A percentile compares a stretch with the other conserved stretches of the same genome.
Evolutionary conservation across 2,113 vertebrate species (phyloP).

Genomic region (Vidua chalybeata): DNA sequence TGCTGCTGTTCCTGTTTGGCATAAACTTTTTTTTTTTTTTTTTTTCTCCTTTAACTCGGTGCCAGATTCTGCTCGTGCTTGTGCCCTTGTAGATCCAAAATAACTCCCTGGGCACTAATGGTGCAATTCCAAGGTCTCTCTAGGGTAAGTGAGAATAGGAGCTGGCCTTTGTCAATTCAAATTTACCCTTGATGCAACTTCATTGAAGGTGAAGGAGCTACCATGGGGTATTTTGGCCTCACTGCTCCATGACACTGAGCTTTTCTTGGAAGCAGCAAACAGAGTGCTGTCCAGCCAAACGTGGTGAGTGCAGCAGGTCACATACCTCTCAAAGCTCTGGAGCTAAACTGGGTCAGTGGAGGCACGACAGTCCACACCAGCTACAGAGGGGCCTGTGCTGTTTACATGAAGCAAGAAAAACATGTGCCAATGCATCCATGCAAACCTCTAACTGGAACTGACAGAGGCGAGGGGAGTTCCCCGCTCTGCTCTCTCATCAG

Average conservation of each 20-base stretch:
- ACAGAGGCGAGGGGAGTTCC: not conserved
- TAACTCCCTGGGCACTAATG: not conserved
- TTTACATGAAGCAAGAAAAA: not conserved
- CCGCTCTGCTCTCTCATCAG: not conserved
- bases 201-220: not conserved
- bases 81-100: not conserved
- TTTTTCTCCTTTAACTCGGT: not conserved
- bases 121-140: not conserved
- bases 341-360: not conserved
- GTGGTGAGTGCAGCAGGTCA: not conserved
- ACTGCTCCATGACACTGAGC: not conserved
- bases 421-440: not conserved
- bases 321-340: not conserved
- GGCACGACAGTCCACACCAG: not conserved
- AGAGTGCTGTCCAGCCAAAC: not conserved
- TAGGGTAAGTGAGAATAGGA: not conserved
- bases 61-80: not conserved
- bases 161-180: not conserved
- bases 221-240: not conserved
- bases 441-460: conserved; percentile 27
- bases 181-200: not conserved
- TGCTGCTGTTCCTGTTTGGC: not conserved
- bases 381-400: not conserved
- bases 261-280: not conserved
- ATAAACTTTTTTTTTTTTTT: conserved; percentile 9